Evolutionary conservation across 2,888 invertebrate genomes (phyloP).

Genomic region (Euzophera pinguis): DNA sequence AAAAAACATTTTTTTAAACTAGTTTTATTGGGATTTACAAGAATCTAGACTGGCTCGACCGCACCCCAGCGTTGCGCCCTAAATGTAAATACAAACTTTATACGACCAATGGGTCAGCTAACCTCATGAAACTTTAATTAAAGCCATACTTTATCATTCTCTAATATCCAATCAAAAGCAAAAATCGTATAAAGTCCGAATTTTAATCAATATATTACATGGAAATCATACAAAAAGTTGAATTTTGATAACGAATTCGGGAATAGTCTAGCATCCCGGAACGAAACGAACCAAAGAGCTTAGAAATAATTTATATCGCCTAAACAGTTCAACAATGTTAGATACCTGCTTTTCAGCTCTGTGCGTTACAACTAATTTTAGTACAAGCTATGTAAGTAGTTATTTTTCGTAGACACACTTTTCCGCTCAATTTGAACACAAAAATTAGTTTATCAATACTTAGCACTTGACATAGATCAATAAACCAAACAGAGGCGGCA

Average conservation of each 20-base stretch:
- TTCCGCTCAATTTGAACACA: background rate
- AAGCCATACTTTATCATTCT: too few species aligned
- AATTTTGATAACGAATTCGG: slow-evolving; percentile 12
- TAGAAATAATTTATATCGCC: slow-evolving; percentile 24
- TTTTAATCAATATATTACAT: background rate
- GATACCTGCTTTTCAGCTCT: slow-evolving; percentile 31
- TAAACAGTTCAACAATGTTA: slow-evolving; percentile 29
- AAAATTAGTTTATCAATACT: background rate
- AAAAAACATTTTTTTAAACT: too few species aligned
- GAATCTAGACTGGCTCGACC: too few species aligned
- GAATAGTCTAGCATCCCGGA: slow-evolving; percentile 19
- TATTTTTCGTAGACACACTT: slow-evolving; percentile 1
- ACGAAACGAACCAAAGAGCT: slow-evolving; percentile 13
- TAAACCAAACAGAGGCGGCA: background rate
- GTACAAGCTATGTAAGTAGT: slow-evolving; percentile 17
- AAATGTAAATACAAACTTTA: too few species aligned
- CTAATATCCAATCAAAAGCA: background rate
- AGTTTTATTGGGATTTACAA: too few species aligned
- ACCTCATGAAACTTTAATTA: too few species aligned
- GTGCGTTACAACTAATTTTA: slow-evolving; percentile 23
- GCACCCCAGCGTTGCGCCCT: too few species aligned
- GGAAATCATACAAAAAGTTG: background rate
- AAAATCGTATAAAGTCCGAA: background rate
- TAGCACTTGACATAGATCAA: background rate
- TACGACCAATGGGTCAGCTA: too few species aligned